phyloP scores from a whole-genome alignment of 2,888 invertebrate genomes.

The Ochropleura leucogaster region DNA sequence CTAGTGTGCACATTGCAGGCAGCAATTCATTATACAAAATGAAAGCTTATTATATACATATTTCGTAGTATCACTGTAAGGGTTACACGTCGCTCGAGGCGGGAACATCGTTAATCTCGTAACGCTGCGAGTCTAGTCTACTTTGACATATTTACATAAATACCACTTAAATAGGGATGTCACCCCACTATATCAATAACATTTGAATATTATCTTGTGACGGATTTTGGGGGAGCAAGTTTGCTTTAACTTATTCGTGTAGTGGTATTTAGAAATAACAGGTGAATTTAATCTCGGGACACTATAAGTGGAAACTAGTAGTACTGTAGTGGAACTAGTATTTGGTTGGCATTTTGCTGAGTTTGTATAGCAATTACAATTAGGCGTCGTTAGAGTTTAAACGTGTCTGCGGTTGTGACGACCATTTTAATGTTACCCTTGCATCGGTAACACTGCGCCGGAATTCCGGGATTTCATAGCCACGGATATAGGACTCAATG shows the following conservation, averaged over 20 bases:
- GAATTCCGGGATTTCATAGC: conserved; percentile 76
- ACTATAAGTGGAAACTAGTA: conserved; percentile 20
- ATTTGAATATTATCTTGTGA: conserved; percentile 59
- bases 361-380: conserved; percentile 57
- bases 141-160: conserved; percentile 78
- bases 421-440: conserved; percentile 69
- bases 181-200: conserved; percentile 62
- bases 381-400: conserved; percentile 51
- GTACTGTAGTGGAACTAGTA: conserved; percentile 23
- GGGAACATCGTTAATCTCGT: conserved; percentile 77
- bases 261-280: conserved; percentile 37
- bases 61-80: conserved; percentile 61
- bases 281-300: conserved; percentile 33
- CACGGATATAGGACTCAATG: conserved; percentile 75
- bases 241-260: conserved; percentile 23
- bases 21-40: conserved; percentile 51
- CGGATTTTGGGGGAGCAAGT: conserved; percentile 62
- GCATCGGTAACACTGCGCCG: conserved; percentile 69
- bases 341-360: conserved; percentile 45
- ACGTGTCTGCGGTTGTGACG: conserved; percentile 59
- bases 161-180: conserved; percentile 73
- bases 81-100: conserved; percentile 67
- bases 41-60: conserved; percentile 64
- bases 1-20: conserved; percentile 36
- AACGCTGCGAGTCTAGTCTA: conserved; percentile 73